Base-by-base conservation (phyloP, 1,140 invertebrate species). In the Drosophila bipectinata region DNA sequence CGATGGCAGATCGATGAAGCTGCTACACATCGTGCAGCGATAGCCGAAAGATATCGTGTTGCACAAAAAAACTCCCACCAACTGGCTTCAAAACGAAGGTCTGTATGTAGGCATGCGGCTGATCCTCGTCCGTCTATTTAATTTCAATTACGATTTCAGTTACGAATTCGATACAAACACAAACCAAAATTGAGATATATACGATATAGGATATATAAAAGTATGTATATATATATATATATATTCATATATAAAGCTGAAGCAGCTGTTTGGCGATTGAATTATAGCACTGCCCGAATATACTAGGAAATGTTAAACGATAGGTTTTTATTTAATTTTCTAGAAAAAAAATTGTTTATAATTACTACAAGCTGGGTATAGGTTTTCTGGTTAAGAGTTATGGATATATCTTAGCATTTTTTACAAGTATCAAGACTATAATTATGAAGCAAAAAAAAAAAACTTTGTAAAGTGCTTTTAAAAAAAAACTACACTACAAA, bases 41-140 rank as follows among this genome's bases (percentile, higher is more conserved):
- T 82, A 98, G 94, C 92, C 97, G 94, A 94, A 98, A 98, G 91
- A 97, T 95, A 92, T 98, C 97, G 92, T 98, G 97, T 93, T 97
- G 96, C 84, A 98, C 95, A 93, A 96, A 98, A 94, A 97, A 98
- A 92, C 95, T 96, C 87, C 94, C 96, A 92, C 94, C 95, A 87
- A 96, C 94, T 74, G 96, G 96, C 93, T 97, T 98, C 93, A 98
- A 93, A 67, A 98, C 95, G 95, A 98, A 98, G 77, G 95, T 96
- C 94, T 98, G 97, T 91, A 95, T 95, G 93, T 97, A 98, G 77
- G 96, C 96, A 93, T 98, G 97, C 73, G 97, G 96, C 87, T 95
- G 96, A 94, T 98, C 97, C 88, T 98, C 96, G 93, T 98, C 97
- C 84, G 97, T 98, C 97, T 87, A 72, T 37, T 37, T n/a, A 67